These are phyloP conservation scores for Phenganax stokvisi DNA, from an alignment of 92 coral and sea anemone genomes.

Conservation along the genomic window DNA sequence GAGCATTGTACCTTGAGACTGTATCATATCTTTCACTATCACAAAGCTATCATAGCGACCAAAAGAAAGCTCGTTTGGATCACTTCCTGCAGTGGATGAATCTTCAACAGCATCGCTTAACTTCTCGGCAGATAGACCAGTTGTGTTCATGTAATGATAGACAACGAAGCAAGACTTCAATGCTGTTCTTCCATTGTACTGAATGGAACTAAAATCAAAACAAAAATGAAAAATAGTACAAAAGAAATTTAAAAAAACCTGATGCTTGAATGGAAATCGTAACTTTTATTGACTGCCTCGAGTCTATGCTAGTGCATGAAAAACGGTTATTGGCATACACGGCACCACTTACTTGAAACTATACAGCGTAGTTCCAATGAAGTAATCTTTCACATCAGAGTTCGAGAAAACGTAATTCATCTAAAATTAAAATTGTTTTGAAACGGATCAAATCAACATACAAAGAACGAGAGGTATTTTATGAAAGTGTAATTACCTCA, in stretches of 20 bases:
- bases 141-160: conserved; percentile 3
- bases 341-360: conserved; percentile 6
- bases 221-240: background rate
- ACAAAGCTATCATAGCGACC: conserved; percentile 18
- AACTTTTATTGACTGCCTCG: too few relatives aligned
- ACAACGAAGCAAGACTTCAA: conserved; percentile 19
- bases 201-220: background rate
- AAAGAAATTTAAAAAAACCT: background rate
- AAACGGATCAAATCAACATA: too few relatives aligned
- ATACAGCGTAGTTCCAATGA: conserved; percentile 18
- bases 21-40: background rate
- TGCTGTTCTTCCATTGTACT: background rate
- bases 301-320: too few relatives aligned
- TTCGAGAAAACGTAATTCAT: conserved; percentile 19
- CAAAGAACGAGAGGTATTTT: background rate
- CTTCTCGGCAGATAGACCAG: conserved; percentile 12
- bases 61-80: conserved; percentile 24
- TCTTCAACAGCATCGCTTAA: background rate
- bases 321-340: too few relatives aligned
- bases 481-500: background rate
- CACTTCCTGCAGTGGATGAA: background rate
- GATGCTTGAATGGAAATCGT: too few relatives aligned
- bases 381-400: conserved; percentile 4
- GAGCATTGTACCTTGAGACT: background rate
- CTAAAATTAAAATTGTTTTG: background rate